Base-by-base conservation (phyloP, 2,888 invertebrate species). In the Zelleria hepariella region DNA sequence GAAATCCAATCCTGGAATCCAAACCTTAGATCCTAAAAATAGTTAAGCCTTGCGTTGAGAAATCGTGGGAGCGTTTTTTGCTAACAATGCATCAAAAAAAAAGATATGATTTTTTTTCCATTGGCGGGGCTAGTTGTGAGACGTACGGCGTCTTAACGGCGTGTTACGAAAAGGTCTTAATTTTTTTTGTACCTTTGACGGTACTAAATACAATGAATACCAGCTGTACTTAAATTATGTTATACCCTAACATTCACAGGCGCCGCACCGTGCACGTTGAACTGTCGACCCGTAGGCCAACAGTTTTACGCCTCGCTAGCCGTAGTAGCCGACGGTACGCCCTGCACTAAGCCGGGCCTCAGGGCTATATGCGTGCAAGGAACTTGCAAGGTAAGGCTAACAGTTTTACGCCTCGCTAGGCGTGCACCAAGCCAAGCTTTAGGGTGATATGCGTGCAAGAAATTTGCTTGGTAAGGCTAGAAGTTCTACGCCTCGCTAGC, bases 261-360 rank as follows among this genome's bases (percentile, higher is more conserved):
- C 59, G 75, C 85, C 66, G 75, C 80, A 1, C 89, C 94, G 57
- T 96, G 96, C 71, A 92, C 93, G 63, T 81, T 96, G 62, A 96
- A 96, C 82, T 96, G 96, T 74, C 91, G 95, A 61, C 95, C 96
- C 0, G 75, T 92, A 60, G 95, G 95, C 0, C 92, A 93, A 82
- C 93, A 93, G 62, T 96, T 96, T 86, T 96, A 96, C 78, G 96
- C 96, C 8, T 95, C 95, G 1, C 84, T 96, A 61, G 94, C 94
- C 67, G 89, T 93, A 63, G 95, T 94, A 52, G 91, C 93, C 58
- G 96, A 96, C 74, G 96, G 96, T 8, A 96, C 96, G 42, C 88
- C 92, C 0, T 96, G 96, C 73, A 90, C 90, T 27, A 89, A 84
- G 61, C 91, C 91, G 32, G 92, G 92, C 5, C 90, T 87, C 49